Percentiles rank a stretch among this genome's conserved stretches.
These are phyloP conservation scores for Salvelinus namaycush DNA, from an alignment of 2,113 vertebrate genomes.

Conservation along the genomic window DNA sequence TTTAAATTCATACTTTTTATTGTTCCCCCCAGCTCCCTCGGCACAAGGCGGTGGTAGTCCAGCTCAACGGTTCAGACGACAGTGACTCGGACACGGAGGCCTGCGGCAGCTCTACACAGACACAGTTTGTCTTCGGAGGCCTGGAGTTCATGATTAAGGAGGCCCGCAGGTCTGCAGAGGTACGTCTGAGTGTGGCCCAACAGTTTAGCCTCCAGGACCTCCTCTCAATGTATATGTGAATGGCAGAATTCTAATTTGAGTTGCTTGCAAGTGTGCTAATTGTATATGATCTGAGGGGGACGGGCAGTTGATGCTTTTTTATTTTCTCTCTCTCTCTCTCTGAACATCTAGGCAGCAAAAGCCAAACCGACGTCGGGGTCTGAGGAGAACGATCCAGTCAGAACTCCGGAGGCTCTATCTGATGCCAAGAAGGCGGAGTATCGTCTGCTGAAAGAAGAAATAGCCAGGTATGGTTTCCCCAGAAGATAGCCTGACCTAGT, in stretches of 20 bases:
- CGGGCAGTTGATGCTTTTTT: neutral
- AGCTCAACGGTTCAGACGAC: conserved; percentile 90
- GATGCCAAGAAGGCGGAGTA: conserved; percentile 88
- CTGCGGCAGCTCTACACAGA: conserved; percentile 67
- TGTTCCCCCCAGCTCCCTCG: conserved; percentile 81
- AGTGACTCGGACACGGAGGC: conserved; percentile 91
- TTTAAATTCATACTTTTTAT: neutral
- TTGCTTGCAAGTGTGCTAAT: neutral
- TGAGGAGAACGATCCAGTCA: conserved; percentile 93
- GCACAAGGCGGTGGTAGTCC: conserved; percentile 94
- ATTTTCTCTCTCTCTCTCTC: neutral
- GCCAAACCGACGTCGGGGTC: conserved; percentile 83
- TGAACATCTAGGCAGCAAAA: conserved; percentile 83
- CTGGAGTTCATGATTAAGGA: conserved; percentile 99
- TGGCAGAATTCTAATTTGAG: neutral
- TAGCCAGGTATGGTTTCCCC: conserved; percentile 79
- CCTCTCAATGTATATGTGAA: neutral
- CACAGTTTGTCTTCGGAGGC: conserved; percentile 82
- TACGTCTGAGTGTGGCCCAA: conserved; percentile 44
- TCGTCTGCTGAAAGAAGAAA: conserved; percentile 86
- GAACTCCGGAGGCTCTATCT: conserved; percentile 83
- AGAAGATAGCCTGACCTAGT: too few species aligned
- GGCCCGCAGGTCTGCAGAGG: conserved; percentile 93
- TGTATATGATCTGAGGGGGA: neutral
- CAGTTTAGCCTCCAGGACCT: neutral